Percentiles rank a stretch among this genome's conserved stretches.
phyloP scores from a whole-genome alignment of 2,888 invertebrate species.

The Chouioia cunea region DNA sequence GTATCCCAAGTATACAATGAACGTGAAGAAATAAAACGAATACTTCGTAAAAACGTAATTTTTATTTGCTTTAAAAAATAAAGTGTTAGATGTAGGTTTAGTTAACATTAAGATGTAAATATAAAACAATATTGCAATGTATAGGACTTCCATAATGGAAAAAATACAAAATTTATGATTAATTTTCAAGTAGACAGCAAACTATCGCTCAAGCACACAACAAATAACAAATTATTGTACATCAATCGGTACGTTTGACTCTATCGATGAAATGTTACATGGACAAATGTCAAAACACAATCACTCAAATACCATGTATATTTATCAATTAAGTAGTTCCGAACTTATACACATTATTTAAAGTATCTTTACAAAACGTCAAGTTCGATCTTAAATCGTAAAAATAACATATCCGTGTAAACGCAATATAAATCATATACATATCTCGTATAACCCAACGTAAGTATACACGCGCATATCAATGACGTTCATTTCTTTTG shows the following conservation, averaged over 20 bases:
- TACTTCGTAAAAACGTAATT: conserved; percentile 29
- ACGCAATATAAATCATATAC: no score
- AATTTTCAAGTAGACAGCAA: neutral
- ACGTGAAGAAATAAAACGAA: conserved; percentile 5
- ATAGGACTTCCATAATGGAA: conserved; percentile 17
- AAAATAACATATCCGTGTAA: no score
- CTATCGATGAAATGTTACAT: no score
- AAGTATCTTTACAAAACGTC: no score
- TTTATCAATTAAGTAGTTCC: no score
- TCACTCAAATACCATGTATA: no score
- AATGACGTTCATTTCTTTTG: no score
- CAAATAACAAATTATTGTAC: conserved; percentile 37
- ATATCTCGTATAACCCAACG: no score
- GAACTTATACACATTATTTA: no score
- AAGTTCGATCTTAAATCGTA: no score
- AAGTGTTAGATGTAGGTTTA: conserved; percentile 32
- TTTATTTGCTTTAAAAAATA: conserved; percentile 39
- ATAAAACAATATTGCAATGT: conserved; percentile 24
- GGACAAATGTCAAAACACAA: no score
- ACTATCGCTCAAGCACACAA: conserved; percentile 26
- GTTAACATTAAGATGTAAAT: conserved; percentile 31
- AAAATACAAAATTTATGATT: conserved; percentile 31
- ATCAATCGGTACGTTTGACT: conserved; percentile 16
- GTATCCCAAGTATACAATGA: conserved; percentile 5
- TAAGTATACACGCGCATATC: no score